Conservation (phyloP, 2,797 vertebrate species). For the Aselliscus stoliczkanus region DNA sequence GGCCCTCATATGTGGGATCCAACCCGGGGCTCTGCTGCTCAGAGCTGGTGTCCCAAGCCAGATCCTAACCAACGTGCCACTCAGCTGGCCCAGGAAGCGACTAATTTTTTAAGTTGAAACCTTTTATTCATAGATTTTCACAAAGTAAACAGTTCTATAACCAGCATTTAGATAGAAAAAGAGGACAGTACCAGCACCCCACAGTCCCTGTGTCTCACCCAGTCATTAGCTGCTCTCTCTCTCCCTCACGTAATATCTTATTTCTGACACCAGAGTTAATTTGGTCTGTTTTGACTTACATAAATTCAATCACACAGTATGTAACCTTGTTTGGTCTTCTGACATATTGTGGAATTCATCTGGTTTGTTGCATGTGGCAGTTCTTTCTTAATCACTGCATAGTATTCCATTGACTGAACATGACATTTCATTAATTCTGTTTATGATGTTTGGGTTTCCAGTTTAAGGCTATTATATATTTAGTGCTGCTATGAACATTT, state of each 20-base stretch:
- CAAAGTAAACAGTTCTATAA: not conserved
- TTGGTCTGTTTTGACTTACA: not conserved
- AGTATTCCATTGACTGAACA: not conserved
- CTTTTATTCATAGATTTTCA: not conserved
- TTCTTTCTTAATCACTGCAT: not conserved
- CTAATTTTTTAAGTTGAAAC: not conserved
- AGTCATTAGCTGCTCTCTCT: not conserved
- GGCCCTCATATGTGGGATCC: too few relatives aligned
- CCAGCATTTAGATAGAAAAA: not conserved
- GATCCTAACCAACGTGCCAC: too few relatives aligned
- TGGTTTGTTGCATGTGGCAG: not conserved
- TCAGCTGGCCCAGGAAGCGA: too few relatives aligned
- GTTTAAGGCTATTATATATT: not conserved
- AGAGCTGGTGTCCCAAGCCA: too few relatives aligned
- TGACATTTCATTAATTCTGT: not conserved
- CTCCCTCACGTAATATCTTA: not conserved
- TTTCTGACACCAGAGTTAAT: not conserved
- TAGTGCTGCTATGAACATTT: not conserved
- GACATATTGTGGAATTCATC: not conserved
- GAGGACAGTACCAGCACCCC: not conserved
- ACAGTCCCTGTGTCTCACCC: not conserved
- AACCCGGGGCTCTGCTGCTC: too few relatives aligned
- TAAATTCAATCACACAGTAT: not conserved
- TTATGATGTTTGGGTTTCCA: not conserved
- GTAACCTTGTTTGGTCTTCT: not conserved